A percentile compares a stretch with the other conserved stretches of the same genome.
These are phyloP conservation scores for Taphrorychus bicolor DNA, from an alignment of 2,888 invertebrate genomes.

Conservation along the genomic window DNA sequence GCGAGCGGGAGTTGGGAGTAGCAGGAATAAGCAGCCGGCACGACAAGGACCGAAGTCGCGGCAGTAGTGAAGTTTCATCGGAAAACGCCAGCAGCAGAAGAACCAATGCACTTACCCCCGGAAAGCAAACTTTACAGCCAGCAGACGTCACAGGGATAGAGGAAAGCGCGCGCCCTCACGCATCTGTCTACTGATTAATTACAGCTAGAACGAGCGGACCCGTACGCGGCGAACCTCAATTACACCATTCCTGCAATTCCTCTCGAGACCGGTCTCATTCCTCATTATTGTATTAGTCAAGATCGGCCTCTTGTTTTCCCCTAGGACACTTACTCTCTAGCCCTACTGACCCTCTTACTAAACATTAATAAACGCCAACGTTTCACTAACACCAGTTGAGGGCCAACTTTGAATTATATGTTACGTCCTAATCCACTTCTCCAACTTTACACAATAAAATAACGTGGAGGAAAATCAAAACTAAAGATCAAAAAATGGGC, in stretches of 20 bases:
- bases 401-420: neutral
- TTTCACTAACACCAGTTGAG: constrained; percentile 1
- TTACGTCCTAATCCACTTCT: too few species aligned
- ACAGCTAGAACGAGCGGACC: constrained; percentile 47
- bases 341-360: constrained; percentile 32
- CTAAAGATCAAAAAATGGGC: too few species aligned
- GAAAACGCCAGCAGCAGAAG: constrained; percentile 35
- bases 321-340: constrained; percentile 12
- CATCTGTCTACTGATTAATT: constrained; percentile 52
- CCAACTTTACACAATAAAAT: too few species aligned
- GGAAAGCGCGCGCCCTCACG: constrained; percentile 48
- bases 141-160: constrained; percentile 42
- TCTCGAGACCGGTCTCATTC: constrained; percentile 47
- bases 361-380: constrained; percentile 23
- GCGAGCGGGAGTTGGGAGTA: constrained; percentile 16
- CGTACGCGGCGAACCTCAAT: constrained; percentile 52
- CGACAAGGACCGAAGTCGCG: constrained; percentile 20
- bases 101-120: constrained; percentile 41
- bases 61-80: constrained; percentile 27
- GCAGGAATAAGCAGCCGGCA: constrained; percentile 16
- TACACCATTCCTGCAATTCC: constrained; percentile 54
- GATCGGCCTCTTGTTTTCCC: constrained; percentile 29
- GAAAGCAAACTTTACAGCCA: constrained; percentile 44
- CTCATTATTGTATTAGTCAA: constrained; percentile 38
- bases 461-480: too few species aligned